These are phyloP conservation scores for Caretta caretta DNA, from an alignment of 2,113 vertebrate genomes.

Conservation along the genomic window DNA sequence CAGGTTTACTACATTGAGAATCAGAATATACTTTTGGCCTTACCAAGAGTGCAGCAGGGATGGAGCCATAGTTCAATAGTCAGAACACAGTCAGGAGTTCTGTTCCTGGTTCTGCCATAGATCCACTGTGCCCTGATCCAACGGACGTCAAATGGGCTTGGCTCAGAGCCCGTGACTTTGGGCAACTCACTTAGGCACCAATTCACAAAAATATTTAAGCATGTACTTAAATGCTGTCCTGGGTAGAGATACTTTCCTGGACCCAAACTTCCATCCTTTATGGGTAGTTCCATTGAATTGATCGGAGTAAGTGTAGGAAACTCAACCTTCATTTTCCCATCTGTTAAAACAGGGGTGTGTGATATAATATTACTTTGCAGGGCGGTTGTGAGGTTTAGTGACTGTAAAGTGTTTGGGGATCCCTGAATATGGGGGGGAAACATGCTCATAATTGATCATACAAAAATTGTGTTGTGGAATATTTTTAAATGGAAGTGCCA, in stretches of 20 bases:
- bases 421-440: constrained; percentile 43
- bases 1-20: not conserved
- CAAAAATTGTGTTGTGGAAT: constrained; percentile 50
- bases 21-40: not conserved
- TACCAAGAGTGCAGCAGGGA: not conserved
- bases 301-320: not conserved
- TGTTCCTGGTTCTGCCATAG: not conserved
- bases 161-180: not conserved
- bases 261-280: not conserved
- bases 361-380: accelerated
- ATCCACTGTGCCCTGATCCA: not conserved
- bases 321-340: not conserved
- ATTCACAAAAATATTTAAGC: not conserved
- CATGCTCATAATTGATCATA: constrained; percentile 41
- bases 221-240: not conserved
- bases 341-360: not conserved
- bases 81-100: not conserved
- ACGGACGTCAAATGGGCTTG: not conserved
- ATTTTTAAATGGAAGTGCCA: constrained; percentile 45
- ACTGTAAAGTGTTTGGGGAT: constrained; percentile 15
- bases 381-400: accelerated
- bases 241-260: not conserved
- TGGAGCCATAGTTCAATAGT: too few relatives aligned
- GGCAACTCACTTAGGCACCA: not conserved
- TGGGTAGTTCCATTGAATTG: not conserved